These are phyloP conservation scores for Telmatherina bonti DNA, from an alignment of 2,797 vertebrate genomes.

Conservation along the genomic window DNA sequence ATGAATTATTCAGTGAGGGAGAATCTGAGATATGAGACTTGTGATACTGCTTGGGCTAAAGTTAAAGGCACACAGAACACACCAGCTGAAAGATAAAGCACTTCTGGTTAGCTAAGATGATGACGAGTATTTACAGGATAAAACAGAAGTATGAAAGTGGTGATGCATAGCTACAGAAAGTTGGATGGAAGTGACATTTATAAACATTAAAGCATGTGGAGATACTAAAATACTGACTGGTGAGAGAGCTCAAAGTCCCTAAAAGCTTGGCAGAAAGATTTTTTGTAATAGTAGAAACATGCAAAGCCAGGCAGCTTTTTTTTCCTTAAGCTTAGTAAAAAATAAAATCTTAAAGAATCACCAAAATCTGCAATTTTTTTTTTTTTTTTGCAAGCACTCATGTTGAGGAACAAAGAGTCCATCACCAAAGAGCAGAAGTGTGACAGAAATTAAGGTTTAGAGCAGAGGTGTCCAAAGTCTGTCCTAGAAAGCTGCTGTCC, in stretches of 20 bases:
- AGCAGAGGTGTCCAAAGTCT: too few species aligned
- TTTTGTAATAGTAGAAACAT: not conserved
- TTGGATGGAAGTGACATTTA: not conserved
- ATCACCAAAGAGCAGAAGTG: not conserved
- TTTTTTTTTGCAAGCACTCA: not conserved
- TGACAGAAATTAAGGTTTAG: not conserved
- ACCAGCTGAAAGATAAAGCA: not conserved
- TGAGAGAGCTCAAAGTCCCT: not conserved
- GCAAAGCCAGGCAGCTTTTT: not conserved
- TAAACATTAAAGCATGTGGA: not conserved
- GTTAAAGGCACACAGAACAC: not conserved
- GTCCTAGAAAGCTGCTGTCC: too few species aligned
- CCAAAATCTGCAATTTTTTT: too few species aligned
- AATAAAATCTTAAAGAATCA: too few species aligned
- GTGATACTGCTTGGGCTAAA: not conserved
- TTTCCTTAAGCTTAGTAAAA: not conserved
- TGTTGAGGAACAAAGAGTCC: not conserved
- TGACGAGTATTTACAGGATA: too few species aligned
- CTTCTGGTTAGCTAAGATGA: not conserved
- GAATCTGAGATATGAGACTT: constrained; percentile 39
- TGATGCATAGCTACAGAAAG: not conserved
- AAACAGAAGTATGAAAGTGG: not conserved
- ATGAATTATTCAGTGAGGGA: constrained; percentile 64
- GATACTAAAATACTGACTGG: not conserved
- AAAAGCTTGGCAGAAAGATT: not conserved